These are phyloP conservation scores for Philopotamus ludificatus DNA, from an alignment of 1,140 invertebrate genomes.

Conservation along the genomic window DNA sequence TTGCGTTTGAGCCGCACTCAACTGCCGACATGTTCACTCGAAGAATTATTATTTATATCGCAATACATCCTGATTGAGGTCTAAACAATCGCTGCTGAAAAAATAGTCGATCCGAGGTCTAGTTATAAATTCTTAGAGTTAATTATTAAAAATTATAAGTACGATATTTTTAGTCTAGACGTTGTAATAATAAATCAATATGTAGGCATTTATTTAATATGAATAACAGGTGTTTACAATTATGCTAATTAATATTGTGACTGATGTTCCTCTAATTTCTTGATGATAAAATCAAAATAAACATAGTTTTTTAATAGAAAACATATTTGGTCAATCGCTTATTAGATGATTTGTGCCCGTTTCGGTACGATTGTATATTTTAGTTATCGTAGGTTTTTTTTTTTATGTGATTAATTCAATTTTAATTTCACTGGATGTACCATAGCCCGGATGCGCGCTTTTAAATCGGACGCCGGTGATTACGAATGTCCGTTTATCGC, in stretches of 20 bases:
- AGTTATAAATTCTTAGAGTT: slow-evolving; percentile 21
- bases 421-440: background rate
- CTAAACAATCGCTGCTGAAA: too few species aligned
- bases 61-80: too few species aligned
- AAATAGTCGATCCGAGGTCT: too few species aligned
- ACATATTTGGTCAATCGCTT: background rate
- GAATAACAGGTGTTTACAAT: slow-evolving; percentile 37
- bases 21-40: too few species aligned
- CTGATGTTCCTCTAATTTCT: slow-evolving; percentile 55
- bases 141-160: slow-evolving; percentile 31
- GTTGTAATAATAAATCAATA: slow-evolving; percentile 36
- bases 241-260: slow-evolving; percentile 46
- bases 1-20: too few species aligned
- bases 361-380: background rate
- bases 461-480: too few species aligned
- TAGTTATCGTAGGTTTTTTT: background rate
- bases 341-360: background rate
- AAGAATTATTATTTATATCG: too few species aligned
- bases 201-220: slow-evolving; percentile 38
- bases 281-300: slow-evolving; percentile 41
- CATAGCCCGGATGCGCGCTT: background rate
- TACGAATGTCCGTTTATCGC: background rate
- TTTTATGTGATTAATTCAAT: background rate
- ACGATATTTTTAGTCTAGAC: slow-evolving; percentile 39
- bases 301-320: slow-evolving; percentile 31